Percentiles rank a stretch among this genome's conserved stretches.
Evolutionary conservation across 2,797 vertebrate species (phyloP).

Genomic region (Anableps anableps): DNA sequence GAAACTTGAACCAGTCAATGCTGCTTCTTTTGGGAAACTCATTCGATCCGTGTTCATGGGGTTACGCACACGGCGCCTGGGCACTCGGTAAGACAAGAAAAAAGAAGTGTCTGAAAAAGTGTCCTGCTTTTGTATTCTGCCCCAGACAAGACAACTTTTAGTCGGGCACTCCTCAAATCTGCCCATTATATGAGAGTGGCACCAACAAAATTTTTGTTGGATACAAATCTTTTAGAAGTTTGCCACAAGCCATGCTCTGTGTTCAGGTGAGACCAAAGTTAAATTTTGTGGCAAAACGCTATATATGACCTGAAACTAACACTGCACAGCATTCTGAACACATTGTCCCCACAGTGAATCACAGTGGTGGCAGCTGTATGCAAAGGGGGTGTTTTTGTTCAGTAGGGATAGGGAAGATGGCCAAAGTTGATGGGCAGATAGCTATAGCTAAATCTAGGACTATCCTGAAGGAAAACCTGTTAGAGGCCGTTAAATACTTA

Average conservation of each 20-base stretch:
- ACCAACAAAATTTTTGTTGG: not conserved
- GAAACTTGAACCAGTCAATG: conserved; percentile 95
- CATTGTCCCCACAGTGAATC: not conserved
- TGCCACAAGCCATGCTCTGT: not conserved
- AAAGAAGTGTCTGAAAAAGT: not conserved
- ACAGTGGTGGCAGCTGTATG: not conserved
- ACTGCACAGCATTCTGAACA: not conserved
- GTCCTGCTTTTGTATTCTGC: not conserved
- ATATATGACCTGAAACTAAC: not conserved
- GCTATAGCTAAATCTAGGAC: not conserved
- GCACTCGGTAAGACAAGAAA: conserved; percentile 90
- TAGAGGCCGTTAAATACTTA: not conserved
- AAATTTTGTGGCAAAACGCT: not conserved
- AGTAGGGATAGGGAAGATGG: not conserved
- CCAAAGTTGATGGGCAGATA: not conserved
- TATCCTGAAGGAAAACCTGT: not conserved
- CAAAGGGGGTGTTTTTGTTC: not conserved
- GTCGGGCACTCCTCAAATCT: not conserved
- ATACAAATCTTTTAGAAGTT: not conserved
- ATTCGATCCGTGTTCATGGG: conserved; percentile 97
- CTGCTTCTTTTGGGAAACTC: conserved; percentile 94
- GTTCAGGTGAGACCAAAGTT: not conserved
- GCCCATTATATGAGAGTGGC: not conserved
- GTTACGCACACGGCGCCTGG: conserved; percentile 90
- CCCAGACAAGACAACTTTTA: not conserved